Evolutionary conservation across 23 tunicate genomes (phyloP), one percentile per base, ranked within the genome.

Genomic region (Halocynthia aurantium): DNA sequence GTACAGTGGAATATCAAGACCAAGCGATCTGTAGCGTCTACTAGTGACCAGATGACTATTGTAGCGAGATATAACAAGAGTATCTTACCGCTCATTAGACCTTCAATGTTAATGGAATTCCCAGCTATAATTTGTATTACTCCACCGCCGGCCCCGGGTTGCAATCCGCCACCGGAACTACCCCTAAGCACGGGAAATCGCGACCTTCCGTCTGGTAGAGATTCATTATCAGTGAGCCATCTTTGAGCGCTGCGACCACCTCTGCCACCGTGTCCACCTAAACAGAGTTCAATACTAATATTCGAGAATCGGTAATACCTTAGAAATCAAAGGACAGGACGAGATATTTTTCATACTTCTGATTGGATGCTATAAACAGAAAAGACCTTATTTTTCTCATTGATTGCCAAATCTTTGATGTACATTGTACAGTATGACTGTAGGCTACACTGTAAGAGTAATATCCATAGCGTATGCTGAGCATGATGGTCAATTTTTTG

Each of bases 211-310:
- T 55, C 60, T 13, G 80, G 53, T 17, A 57, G 53, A 44, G 80
- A 55, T 19, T 76, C 80, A 52, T 13, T n/a, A 50, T 52, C 44
- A 17, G 40, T 44, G 56, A 76, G 69, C 80, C 80, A 76, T 19
- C 67, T 19, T 0, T 21, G 53, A 15, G 62, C 57, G 31, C 67
- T 57, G 17, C 80, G 49, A 10, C 80, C 80, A 11, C 80, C 80
- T 76, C 80, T 76, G n/a, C 80, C 80, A 7, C 80, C 80, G 50
- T 76, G 80, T 40, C 80, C 57, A 68, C 80, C 80, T 76, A 68
- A 10, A 53, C n/a, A 60, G 4, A 31, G 44, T 31, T 31, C 1
- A 31, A 31, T 31, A 31, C 44, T 31, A 31, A 31, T 31, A 31
- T 31, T 31, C 4, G 4, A 4, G 44, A 31, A 31, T 31, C 44